Percentiles rank a stretch among this genome's conserved stretches.
phyloP scores from a whole-genome alignment of 2,888 invertebrate species.

The Pinctada fucata region DNA sequence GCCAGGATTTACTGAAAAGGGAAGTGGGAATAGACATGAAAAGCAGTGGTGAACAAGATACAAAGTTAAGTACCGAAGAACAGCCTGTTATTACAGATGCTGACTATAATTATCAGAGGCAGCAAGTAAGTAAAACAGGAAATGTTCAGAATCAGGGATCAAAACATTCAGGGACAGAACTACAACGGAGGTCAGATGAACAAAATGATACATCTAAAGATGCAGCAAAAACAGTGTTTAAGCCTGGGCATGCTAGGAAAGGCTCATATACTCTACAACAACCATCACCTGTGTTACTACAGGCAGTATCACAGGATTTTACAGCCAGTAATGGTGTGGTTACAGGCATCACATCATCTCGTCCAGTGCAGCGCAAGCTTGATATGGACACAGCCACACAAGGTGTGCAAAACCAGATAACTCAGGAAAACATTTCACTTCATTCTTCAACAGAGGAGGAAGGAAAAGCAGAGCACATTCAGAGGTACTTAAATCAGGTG shows the following conservation, averaged over 20 bases:
- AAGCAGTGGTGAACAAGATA: conserved; percentile 24
- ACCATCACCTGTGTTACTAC: conserved; percentile 85
- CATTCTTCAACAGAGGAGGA: conserved; percentile 54
- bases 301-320: conserved; percentile 20
- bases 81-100: background rate
- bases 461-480: conserved; percentile 73
- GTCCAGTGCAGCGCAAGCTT: conserved; percentile 26
- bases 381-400: conserved; percentile 22
- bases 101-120: background rate
- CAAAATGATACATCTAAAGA: background rate
- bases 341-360: background rate
- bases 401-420: background rate
- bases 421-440: conserved; percentile 19
- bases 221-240: background rate
- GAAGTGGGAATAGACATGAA: background rate
- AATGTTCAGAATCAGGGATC: background rate
- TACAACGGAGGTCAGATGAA: background rate
- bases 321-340: conserved; percentile 25
- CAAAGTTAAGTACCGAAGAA: background rate
- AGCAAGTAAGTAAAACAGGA: background rate
- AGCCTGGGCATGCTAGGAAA: conserved; percentile 80
- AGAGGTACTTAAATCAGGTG: conserved; percentile 68
- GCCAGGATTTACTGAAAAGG: conserved; percentile 37
- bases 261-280: conserved; percentile 88
- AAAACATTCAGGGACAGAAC: background rate